A percentile compares a stretch with the other conserved stretches of the same genome.
phyloP scores from a whole-genome alignment of 2,888 invertebrate species.

The Tachina grossa region DNA sequence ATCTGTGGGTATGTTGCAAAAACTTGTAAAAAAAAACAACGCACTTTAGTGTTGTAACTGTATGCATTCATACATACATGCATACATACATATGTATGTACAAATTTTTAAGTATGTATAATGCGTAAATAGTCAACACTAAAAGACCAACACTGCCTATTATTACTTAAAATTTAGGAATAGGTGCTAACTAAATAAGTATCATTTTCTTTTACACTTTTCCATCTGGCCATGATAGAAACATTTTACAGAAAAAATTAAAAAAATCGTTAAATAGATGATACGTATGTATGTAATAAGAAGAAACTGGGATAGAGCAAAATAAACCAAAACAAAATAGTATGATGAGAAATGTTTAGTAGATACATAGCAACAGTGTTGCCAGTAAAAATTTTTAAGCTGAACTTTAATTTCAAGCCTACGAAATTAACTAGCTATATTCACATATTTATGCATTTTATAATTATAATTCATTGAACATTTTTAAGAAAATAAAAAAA shows the following conservation, averaged over 20 bases:
- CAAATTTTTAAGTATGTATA: background rate
- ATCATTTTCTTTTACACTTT: slow-evolving; percentile 13
- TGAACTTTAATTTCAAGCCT: too few species aligned
- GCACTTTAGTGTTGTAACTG: background rate
- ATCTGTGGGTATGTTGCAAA: slow-evolving; percentile 80
- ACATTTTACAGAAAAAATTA: slow-evolving; percentile 41
- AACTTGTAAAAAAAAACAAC: background rate
- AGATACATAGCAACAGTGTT: slow-evolving; percentile 44
- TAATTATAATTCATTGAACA: too few species aligned
- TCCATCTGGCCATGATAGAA: slow-evolving; percentile 29
- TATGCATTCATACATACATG: background rate
- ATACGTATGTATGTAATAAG: background rate
- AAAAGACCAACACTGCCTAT: background rate
- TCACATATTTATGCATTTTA: background rate
- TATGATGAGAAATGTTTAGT: slow-evolving; percentile 48
- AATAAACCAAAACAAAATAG: slow-evolving; percentile 47
- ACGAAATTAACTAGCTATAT: too few species aligned
- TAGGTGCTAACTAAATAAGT: slow-evolving; percentile 12
- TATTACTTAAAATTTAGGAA: slow-evolving; percentile 22
- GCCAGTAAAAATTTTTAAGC: background rate
- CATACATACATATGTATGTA: too few species aligned
- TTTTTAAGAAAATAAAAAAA: too few species aligned
- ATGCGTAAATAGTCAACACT: slow-evolving; percentile 26
- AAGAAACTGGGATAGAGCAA: slow-evolving; percentile 28
- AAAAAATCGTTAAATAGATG: slow-evolving; percentile 41